These are phyloP conservation scores for Hylaeus anthracinus DNA, from an alignment of 1,140 invertebrate genomes.

Conservation along the genomic window DNA sequence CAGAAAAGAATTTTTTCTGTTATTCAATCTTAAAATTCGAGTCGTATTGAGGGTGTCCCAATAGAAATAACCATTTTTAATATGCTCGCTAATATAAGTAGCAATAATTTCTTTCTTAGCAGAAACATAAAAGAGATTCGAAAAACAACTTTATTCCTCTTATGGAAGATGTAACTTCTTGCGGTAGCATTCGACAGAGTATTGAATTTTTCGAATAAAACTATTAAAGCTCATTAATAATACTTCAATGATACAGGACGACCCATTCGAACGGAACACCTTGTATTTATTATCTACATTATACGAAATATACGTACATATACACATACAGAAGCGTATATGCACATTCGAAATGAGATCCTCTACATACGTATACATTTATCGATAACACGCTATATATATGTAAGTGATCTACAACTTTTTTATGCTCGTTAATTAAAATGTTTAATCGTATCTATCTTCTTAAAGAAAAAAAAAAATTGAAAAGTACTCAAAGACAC, in stretches of 20 bases:
- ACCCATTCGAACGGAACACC: not conserved
- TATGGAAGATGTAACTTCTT: too few relatives aligned
- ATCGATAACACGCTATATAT: slow-evolving; percentile 2
- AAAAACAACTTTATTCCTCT: too few relatives aligned
- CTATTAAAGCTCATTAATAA: too few relatives aligned
- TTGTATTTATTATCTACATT: not conserved
- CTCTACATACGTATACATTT: not conserved
- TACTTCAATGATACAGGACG: too few relatives aligned
- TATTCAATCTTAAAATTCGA: not conserved
- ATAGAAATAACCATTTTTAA: too few relatives aligned
- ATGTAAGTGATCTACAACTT: slow-evolving; percentile 5
- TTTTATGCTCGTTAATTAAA: slow-evolving; percentile 15
- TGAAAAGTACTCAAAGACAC: slow-evolving; percentile 1
- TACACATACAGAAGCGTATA: slow-evolving; percentile 1
- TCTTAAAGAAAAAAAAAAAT: slow-evolving; percentile 1
- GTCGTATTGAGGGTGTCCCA: not conserved
- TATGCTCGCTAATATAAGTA: too few relatives aligned
- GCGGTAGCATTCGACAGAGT: too few relatives aligned
- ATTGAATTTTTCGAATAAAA: too few relatives aligned
- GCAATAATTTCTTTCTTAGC: too few relatives aligned
- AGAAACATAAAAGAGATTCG: too few relatives aligned
- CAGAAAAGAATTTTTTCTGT: not conserved
- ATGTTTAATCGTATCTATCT: slow-evolving; percentile 7
- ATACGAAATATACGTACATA: slow-evolving; percentile 10
- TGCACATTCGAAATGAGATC: slow-evolving; percentile 6